phyloP scores from a whole-genome alignment of 2,797 vertebrate species.

The Falco novaeseelandiae region DNA sequence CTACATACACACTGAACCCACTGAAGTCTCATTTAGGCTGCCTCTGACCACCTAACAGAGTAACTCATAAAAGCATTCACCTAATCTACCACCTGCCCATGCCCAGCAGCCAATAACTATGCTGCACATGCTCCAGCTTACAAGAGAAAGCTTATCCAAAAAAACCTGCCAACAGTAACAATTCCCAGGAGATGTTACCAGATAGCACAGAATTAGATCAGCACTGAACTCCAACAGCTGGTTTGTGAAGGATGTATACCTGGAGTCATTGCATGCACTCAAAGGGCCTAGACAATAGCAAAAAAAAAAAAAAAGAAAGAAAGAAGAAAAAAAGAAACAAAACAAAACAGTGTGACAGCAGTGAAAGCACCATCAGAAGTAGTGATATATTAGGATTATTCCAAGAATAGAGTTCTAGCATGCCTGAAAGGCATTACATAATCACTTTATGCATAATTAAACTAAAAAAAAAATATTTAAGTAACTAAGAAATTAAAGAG shows the following conservation, averaged over 20 bases:
- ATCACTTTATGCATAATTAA: slow-evolving; percentile 28
- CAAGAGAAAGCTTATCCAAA: background rate
- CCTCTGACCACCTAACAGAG: accelerated
- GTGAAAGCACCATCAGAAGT: background rate
- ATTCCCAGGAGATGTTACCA: background rate
- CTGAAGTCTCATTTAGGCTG: background rate
- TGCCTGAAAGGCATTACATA: slow-evolving; percentile 19
- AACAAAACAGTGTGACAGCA: background rate
- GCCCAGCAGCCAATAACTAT: background rate
- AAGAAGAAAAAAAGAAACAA: background rate
- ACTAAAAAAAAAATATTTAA: background rate
- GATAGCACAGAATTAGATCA: background rate
- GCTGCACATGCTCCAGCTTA: background rate
- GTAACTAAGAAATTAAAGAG: slow-evolving; percentile 4
- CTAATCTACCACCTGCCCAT: background rate
- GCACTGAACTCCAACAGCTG: background rate
- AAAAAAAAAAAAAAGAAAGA: background rate
- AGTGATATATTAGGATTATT: background rate
- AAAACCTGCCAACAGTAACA: background rate
- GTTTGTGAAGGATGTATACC: background rate
- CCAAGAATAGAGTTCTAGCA: background rate
- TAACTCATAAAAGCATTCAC: background rate
- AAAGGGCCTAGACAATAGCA: background rate
- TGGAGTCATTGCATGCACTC: accelerated
- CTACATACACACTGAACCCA: background rate